A percentile compares a stretch with the other conserved stretches of the same genome.
Evolutionary conservation across 2,113 vertebrate genomes (phyloP).

Genomic region (Antechinus flavipes): DNA sequence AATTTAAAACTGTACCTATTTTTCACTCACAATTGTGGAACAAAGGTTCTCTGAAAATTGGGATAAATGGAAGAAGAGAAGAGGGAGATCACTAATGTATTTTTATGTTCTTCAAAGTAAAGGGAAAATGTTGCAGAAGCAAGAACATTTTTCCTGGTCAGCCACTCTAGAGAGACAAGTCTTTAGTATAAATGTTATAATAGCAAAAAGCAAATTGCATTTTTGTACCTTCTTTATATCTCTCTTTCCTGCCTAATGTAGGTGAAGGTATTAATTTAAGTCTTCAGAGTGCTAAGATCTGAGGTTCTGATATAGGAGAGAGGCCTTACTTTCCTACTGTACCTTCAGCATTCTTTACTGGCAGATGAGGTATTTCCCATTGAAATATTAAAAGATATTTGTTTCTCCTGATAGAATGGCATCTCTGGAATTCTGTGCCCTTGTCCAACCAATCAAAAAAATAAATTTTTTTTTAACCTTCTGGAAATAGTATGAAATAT

Average conservation of each 20-base stretch:
- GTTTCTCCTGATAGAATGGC: conserved; percentile 1
- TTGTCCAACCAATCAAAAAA: not conserved
- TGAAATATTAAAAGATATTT: not conserved
- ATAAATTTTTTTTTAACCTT: conserved; percentile 39
- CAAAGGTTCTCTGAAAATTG: not conserved
- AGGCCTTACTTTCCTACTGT: not conserved
- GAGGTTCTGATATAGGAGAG: not conserved
- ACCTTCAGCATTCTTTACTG: not conserved
- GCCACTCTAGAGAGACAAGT: not conserved
- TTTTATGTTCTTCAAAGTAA: not conserved
- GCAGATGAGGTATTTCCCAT: not conserved
- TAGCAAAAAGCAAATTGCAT: not conserved
- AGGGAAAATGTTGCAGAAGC: not conserved
- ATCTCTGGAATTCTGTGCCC: conserved; percentile 28
- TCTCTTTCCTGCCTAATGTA: not conserved
- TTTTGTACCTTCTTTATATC: not conserved
- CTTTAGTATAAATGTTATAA: not conserved
- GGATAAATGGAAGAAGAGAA: not conserved
- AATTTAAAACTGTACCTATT: not conserved
- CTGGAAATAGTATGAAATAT: conserved; percentile 12
- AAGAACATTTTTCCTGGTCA: not conserved
- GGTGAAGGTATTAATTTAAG: not conserved
- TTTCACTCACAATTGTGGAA: not conserved
- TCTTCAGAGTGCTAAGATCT: not conserved
- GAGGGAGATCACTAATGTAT: not conserved